Base-by-base conservation (phyloP, 1,140 invertebrate species). In the Oryzaephilus surinamensis region DNA sequence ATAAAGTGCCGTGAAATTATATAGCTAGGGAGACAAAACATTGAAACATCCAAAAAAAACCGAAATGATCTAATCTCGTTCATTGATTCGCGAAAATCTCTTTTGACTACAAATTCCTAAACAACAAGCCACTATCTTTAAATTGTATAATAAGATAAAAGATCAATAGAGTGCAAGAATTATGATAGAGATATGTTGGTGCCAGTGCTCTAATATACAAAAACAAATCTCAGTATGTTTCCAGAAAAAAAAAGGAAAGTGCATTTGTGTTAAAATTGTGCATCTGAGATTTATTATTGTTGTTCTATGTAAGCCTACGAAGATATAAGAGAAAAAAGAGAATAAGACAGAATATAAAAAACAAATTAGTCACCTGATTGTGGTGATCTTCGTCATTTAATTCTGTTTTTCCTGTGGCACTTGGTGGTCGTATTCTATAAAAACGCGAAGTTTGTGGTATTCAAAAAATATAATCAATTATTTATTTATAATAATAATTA, bases 181-280 rank as follows among this genome's bases (percentile, higher is more conserved):
- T n/a, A 55, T 58, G 55, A 54, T 59, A 57, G 57, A 59, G 42
- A 59, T 55, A 59, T 59, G 55, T 57, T 48, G 54, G 57, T 59
- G 57, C 57, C 42, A 51, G 57, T 59, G 57, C 57, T 59, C 50
- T 54, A 57, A 49, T 48, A 45, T 47, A 38, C 32, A 46, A 47
- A 52, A 52, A 52, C 43, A 57, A 47, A 43, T 39, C 40, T 41
- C 34, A 49, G 27, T 15, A 15, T 26, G 41, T 13, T n/a, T 14
- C 19, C 5, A 23, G 2, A 17, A 14, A 14, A 11, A n/a, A 21
- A 26, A 34, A 37, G 29, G 24, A 36, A 7, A 8, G 8, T 20
- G 19, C 19, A 8, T 20, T 20, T 20, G 19, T 20, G 19, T 21
- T n/a, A n/a, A n/a, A 11, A 19, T 18, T 8, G 16, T 32, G 8